phyloP scores from a whole-genome alignment of 2,888 invertebrate genomes.

The Leptopilina drosophilae region DNA sequence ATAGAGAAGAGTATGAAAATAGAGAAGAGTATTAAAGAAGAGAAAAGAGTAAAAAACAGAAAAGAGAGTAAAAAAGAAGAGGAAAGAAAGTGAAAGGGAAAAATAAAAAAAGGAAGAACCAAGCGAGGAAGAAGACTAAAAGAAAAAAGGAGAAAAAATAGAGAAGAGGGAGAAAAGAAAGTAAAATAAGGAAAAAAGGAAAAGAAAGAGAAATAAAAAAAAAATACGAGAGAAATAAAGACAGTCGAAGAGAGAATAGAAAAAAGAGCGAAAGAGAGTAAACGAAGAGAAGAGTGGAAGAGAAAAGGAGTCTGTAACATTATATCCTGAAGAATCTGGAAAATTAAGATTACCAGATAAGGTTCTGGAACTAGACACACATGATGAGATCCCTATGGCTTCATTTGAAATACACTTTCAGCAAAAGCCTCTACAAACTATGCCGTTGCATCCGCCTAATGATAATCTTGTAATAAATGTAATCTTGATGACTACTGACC shows the following conservation, averaged over 20 bases:
- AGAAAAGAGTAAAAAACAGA: no score
- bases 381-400: conserved; percentile 58
- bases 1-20: no score
- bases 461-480: conserved; percentile 68
- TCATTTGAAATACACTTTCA: conserved; percentile 60
- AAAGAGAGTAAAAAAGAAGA: no score
- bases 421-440: conserved; percentile 42
- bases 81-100: no score
- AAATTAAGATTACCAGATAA: conserved; percentile 72
- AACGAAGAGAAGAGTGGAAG: conserved; percentile 57
- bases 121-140: no score
- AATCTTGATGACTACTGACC: conserved; percentile 43
- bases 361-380: conserved; percentile 48
- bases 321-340: conserved; percentile 67
- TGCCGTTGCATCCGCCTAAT: conserved; percentile 55
- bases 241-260: conserved; percentile 53
- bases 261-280: conserved; percentile 59
- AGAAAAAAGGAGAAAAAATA: no score
- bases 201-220: no score
- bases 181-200: no score
- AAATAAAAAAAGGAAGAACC: no score
- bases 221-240: no score
- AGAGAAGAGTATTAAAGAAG: no score
- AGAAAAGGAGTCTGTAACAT: conserved; percentile 62
- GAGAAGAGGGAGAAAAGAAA: no score